A percentile compares a stretch with the other conserved stretches of the same genome.
phyloP scores from a whole-genome alignment of 2,888 invertebrate species.

The Anoplius nigerrimus region DNA sequence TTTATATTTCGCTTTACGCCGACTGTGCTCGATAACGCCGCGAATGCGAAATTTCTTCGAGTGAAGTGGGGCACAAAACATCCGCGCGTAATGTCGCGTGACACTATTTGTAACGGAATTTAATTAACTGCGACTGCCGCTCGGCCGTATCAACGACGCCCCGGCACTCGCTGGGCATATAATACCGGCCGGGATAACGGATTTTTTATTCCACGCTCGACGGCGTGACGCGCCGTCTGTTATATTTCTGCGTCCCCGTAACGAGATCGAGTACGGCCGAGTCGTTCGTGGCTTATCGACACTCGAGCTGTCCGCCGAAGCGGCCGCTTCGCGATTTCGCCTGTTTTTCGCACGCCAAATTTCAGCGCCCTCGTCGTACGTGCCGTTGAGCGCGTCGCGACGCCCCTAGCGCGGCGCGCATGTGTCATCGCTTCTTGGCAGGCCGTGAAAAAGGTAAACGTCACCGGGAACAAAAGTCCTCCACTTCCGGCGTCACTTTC shows the following conservation, averaged over 20 bases:
- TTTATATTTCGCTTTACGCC: conserved; percentile 36
- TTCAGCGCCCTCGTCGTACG: too few relatives aligned
- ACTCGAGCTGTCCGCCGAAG: too few relatives aligned
- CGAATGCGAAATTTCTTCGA: conserved; percentile 26
- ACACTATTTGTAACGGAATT: conserved; percentile 62
- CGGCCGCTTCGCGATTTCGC: too few relatives aligned
- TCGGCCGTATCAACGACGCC: conserved; percentile 47
- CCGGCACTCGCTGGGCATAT: conserved; percentile 33
- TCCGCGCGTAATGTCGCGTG: conserved; percentile 39
- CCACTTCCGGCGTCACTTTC: too few relatives aligned
- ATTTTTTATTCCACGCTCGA: not conserved
- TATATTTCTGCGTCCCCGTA: too few relatives aligned
- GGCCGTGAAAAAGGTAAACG: not conserved
- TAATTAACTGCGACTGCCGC: conserved; percentile 54
- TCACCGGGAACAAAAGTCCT: not conserved
- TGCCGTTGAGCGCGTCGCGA: too few relatives aligned
- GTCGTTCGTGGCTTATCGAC: too few relatives aligned
- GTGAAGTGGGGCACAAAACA: conserved; percentile 23
- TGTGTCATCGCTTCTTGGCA: too few relatives aligned
- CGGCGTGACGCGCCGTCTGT: too few relatives aligned
- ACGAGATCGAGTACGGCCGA: too few relatives aligned
- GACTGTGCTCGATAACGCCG: conserved; percentile 3
- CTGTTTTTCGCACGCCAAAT: too few relatives aligned
- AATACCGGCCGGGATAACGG: conserved; percentile 28
- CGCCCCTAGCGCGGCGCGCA: too few relatives aligned